These are phyloP conservation scores for Apamea sordens DNA, from an alignment of 2,888 invertebrate species.

Conservation along the genomic window DNA sequence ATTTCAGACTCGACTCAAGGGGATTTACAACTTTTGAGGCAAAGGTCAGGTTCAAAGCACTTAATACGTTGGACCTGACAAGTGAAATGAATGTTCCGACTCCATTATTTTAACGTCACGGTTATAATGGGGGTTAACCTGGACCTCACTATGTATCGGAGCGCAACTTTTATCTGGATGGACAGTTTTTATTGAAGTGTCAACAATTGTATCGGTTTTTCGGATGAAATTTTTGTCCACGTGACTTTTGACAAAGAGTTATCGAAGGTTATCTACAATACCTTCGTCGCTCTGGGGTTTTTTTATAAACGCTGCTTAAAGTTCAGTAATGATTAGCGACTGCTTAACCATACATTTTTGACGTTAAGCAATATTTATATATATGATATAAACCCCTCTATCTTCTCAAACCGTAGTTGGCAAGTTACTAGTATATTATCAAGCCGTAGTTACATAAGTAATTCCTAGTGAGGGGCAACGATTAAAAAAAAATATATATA, in stretches of 20 bases:
- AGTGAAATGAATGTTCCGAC: conserved; percentile 35
- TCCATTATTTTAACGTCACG: conserved; percentile 36
- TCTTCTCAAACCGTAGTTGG: background rate
- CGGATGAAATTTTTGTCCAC: background rate
- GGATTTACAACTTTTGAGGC: conserved; percentile 52
- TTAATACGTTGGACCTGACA: conserved; percentile 48
- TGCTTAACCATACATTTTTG: background rate
- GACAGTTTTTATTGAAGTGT: background rate
- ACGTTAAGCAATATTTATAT: background rate
- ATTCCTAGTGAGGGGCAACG: too few relatives aligned
- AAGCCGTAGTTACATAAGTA: background rate
- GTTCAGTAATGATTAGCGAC: background rate
- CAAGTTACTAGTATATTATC: background rate
- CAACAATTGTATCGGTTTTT: background rate
- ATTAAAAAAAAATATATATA: too few relatives aligned
- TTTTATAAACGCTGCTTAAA: background rate
- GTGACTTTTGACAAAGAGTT: background rate
- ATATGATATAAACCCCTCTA: background rate
- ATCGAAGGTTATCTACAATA: background rate
- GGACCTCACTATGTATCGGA: background rate
- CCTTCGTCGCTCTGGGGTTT: background rate
- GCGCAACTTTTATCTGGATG: background rate
- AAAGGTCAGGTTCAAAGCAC: conserved; percentile 59
- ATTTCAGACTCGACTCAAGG: conserved; percentile 51
- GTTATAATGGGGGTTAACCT: conserved; percentile 20